A percentile compares a stretch with the other conserved stretches of the same genome.
Evolutionary conservation across 35 echinoderm and acorn worm genomes (phyloP).

Genomic region (Ophioderma brevispina): DNA sequence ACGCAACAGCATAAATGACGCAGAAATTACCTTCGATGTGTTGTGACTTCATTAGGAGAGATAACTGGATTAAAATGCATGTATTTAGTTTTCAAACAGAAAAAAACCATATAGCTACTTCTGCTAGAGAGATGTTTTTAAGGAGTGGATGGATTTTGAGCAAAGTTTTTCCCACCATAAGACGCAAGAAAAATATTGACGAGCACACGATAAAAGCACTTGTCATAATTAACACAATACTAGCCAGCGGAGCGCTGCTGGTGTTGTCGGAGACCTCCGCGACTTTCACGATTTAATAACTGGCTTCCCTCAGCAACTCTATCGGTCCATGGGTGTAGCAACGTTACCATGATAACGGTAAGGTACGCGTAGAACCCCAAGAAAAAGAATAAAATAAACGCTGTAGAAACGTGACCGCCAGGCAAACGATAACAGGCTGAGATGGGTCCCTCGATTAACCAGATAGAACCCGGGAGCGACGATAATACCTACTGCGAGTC

Average conservation of each 20-base stretch:
- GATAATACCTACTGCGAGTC: not conserved
- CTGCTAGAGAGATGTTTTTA: not conserved
- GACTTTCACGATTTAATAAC: not conserved
- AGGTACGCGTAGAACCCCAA: not conserved
- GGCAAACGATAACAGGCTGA: not conserved
- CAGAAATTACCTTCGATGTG: not conserved
- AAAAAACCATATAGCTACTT: too few relatives aligned
- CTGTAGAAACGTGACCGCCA: not conserved
- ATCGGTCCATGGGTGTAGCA: not conserved
- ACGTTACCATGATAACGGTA: not conserved
- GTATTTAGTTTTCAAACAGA: constrained; percentile 12
- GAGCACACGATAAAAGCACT: constrained; percentile 7
- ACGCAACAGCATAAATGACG: not conserved
- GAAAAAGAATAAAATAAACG: not conserved
- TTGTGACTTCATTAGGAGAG: constrained; percentile 12
- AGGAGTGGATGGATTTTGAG: not conserved
- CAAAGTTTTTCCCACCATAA: not conserved
- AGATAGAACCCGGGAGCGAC: not conserved
- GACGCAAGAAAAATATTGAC: not conserved
- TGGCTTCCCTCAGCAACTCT: not conserved
- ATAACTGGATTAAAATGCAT: constrained; percentile 23
- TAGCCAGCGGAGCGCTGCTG: constrained; percentile 14
- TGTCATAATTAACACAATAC: constrained; percentile 12
- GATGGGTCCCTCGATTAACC: not conserved
- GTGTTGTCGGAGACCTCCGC: constrained; percentile 11